Evolutionary conservation across 2,888 invertebrate species (phyloP).

Genomic region (Drosophila rellima): DNA sequence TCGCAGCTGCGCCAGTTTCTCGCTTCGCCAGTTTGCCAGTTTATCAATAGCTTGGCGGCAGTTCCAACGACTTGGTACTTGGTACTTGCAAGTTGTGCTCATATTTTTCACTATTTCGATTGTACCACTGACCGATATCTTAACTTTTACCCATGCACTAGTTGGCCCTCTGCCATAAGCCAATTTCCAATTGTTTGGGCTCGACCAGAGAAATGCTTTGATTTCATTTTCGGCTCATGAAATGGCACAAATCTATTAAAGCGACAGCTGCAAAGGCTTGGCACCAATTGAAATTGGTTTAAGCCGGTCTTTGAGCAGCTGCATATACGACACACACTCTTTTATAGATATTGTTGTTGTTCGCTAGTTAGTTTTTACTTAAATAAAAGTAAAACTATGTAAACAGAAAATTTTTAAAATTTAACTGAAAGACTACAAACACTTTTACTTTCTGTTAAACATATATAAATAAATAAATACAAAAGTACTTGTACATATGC

Average conservation of each 20-base stretch:
- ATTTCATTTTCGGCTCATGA: conserved; percentile 67
- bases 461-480: conserved; percentile 8
- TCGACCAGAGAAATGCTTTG: conserved; percentile 56
- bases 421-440: conserved; percentile 8
- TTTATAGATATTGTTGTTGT: neutral
- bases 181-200: conserved; percentile 64
- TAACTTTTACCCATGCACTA: conserved; percentile 67
- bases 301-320: conserved; percentile 47
- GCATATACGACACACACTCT: conserved; percentile 1
- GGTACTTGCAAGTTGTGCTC: conserved; percentile 32
- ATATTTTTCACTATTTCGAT: conserved; percentile 39
- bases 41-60: conserved; percentile 49
- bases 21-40: conserved; percentile 22
- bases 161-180: conserved; percentile 11
- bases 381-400: conserved; percentile 1
- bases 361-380: neutral
- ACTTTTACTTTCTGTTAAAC: conserved; percentile 53
- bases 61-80: conserved; percentile 16
- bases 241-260: conserved; percentile 65
- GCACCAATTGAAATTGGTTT: conserved; percentile 57
- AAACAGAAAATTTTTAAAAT: neutral
- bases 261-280: conserved; percentile 59
- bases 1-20: conserved; percentile 67
- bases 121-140: conserved; percentile 81
- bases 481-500: neutral